Conservation (phyloP, 1,140 invertebrate species). For the Anoplophora glabripennis region DNA sequence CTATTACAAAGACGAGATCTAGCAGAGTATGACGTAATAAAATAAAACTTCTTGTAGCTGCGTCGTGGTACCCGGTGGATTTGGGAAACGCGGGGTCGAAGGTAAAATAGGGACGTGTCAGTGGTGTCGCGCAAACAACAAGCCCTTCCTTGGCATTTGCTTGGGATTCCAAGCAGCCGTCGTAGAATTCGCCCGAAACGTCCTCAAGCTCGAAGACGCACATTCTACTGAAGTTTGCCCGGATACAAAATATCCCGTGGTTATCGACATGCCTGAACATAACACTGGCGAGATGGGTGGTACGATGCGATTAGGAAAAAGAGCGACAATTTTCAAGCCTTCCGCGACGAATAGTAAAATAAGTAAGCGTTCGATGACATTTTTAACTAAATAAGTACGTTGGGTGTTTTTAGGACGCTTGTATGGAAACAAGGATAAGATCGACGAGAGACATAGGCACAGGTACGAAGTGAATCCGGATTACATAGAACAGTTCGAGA, state of each 20-base stretch:
- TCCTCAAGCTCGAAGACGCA: conserved; percentile 72
- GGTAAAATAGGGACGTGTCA: conserved; percentile 93
- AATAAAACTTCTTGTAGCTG: conserved; percentile 62
- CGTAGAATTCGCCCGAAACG: conserved; percentile 94
- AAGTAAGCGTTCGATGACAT: conserved; percentile 57
- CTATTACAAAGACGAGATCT: too few species aligned
- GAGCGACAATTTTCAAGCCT: conserved; percentile 75
- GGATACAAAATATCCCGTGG: conserved; percentile 70
- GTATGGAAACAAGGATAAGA: conserved; percentile 76
- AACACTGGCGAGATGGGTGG: conserved; percentile 91
- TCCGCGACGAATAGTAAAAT: conserved; percentile 59
- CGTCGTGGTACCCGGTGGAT: conserved; percentile 87
- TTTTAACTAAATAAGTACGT: background rate
- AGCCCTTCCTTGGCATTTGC: conserved; percentile 94
- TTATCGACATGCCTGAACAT: conserved; percentile 99
- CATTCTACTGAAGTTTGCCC: conserved; percentile 76
- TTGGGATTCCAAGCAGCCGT: conserved; percentile 95
- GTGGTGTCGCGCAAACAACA: conserved; percentile 87
- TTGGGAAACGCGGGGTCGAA: conserved; percentile 92
- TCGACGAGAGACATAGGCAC: conserved; percentile 97
- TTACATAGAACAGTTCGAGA: conserved; percentile 76
- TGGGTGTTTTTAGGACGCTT: conserved; percentile 64
- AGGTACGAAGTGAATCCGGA: conserved; percentile 93
- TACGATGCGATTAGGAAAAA: conserved; percentile 95
- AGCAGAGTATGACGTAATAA: background rate